These are phyloP conservation scores for Temnothorax longispinosus DNA, from an alignment of 1,140 invertebrate species.

Conservation along the genomic window DNA sequence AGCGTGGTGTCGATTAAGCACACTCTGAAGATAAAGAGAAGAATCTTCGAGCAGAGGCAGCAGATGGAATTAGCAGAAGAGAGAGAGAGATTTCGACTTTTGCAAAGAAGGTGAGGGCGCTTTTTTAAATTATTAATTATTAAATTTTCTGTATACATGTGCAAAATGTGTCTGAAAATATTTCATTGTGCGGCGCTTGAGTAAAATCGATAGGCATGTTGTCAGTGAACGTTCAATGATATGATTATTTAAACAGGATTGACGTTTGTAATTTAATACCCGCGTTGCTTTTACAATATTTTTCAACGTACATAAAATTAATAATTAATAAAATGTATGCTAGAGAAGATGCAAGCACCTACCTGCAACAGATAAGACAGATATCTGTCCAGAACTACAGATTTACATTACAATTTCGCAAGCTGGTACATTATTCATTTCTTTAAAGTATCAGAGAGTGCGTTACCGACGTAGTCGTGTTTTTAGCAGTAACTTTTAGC, in stretches of 20 bases:
- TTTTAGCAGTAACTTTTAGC: background rate
- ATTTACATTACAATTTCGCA: constrained; percentile 38
- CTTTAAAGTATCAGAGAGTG: background rate
- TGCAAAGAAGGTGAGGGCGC: constrained; percentile 86
- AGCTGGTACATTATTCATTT: constrained; percentile 35
- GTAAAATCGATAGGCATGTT: constrained; percentile 4
- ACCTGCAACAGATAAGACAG: constrained; percentile 47
- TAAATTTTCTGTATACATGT: background rate
- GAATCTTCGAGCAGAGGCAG: constrained; percentile 81
- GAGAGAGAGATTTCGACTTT: constrained; percentile 87
- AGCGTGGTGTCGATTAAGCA: constrained; percentile 84
- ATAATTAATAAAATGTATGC: background rate
- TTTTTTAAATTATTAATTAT: background rate
- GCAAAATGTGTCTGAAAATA: constrained; percentile 10
- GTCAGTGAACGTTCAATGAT: background rate
- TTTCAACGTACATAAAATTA: background rate
- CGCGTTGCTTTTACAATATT: background rate
- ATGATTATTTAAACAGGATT: background rate
- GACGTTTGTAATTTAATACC: constrained; percentile 19
- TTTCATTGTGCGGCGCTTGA: background rate
- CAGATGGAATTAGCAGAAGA: constrained; percentile 86
- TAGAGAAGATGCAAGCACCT: background rate
- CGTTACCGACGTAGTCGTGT: constrained; percentile 9
- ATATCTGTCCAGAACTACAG: constrained; percentile 4
- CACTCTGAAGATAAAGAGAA: constrained; percentile 86